Evolutionary conservation across 2,113 vertebrate species (phyloP).

Genomic region (Chunga burmeisteri): DNA sequence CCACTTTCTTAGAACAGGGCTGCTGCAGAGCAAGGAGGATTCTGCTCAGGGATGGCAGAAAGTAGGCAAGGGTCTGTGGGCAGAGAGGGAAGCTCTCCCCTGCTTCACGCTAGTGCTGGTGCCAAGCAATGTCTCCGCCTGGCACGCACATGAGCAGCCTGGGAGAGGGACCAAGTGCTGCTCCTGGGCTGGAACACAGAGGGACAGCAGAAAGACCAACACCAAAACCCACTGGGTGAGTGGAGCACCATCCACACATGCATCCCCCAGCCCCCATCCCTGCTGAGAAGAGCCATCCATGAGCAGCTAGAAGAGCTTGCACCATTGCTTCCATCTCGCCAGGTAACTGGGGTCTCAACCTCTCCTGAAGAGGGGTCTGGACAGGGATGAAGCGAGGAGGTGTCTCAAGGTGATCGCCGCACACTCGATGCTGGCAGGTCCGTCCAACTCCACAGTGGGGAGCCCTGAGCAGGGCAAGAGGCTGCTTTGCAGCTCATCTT

Average conservation of each 20-base stretch:
- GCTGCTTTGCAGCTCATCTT: background rate
- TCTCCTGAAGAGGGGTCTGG: background rate
- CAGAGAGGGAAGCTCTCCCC: background rate
- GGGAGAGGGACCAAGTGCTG: background rate
- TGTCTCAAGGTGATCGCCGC: background rate
- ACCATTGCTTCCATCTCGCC: background rate
- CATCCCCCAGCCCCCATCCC: background rate
- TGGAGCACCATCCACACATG: accelerated
- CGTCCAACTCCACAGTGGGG: background rate
- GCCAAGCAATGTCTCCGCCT: background rate
- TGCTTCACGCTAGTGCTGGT: background rate
- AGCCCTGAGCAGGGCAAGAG: background rate
- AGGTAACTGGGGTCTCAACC: background rate
- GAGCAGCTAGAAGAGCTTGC: background rate
- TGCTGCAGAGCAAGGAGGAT: background rate
- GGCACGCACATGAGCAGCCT: background rate
- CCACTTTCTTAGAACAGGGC: background rate
- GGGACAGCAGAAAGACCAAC: background rate
- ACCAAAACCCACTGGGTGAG: background rate
- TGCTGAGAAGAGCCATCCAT: background rate
- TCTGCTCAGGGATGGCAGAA: background rate
- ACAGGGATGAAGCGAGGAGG: background rate
- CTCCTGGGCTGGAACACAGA: background rate
- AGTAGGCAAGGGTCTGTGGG: background rate
- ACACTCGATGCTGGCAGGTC: background rate